Evolutionary conservation across 2,113 vertebrate species (phyloP), one percentile per base, ranked within the genome.

Genomic region (Alces alces): DNA sequence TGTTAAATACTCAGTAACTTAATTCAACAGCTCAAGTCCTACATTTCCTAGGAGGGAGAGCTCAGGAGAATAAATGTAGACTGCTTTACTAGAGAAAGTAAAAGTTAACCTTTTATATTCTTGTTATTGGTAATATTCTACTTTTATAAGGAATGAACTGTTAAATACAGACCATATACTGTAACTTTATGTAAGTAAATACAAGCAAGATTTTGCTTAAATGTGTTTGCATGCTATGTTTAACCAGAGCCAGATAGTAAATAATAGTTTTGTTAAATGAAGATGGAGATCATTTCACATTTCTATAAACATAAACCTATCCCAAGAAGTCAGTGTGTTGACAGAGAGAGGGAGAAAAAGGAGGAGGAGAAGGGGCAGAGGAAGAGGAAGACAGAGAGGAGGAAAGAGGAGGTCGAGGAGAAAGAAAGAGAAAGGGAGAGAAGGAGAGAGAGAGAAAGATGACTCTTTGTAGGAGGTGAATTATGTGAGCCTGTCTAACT

Each of bases 1-100:
- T 54, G n/a, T 78, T 91, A 86, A 97, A 95, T 83, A 61, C 12
- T 66, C 7, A 16, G 33, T 73, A 45, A 45, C 54, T 83, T 95
- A 86, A 94, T 82, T 79, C 8, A 54, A 6, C 3, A 15, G 7
- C n/a, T 39, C 5, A 89, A 70, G 14, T 55, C 3, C n/a, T 47
- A 8, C 2, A 19, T 57, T 33, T 83, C 60, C 50, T 86, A 70
- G 39, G 15, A 61, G 2, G 3, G 12, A 57, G 85, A 82, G 12
- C 43, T 57, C 33, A 91, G 39, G 15, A 55, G 45, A 45, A 19
- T n/a, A 73, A 90, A 80, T 64, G 13, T 28, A 93, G 8, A 66
- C 14, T 78, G 43, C 8, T 89, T 73, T 70, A 7, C 7, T 33
- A 39, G 25, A 57, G 7, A 70, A 88, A 88, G 14, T 19, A 47